These are phyloP conservation scores for Hypolimnas misippus DNA, from an alignment of 2,888 invertebrate species.

Conservation along the genomic window DNA sequence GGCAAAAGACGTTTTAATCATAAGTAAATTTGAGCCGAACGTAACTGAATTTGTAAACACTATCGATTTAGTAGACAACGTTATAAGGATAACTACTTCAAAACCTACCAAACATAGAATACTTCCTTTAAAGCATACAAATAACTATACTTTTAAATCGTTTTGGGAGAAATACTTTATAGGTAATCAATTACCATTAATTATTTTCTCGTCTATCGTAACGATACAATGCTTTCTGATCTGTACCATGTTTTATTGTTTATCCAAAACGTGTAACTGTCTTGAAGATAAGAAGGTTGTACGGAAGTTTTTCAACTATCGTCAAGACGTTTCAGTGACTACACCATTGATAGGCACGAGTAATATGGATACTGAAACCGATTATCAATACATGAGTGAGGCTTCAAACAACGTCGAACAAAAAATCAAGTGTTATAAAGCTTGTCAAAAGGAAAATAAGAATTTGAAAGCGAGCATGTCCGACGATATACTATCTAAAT, in stretches of 20 bases:
- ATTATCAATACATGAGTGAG: slow-evolving; percentile 62
- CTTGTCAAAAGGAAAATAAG: slow-evolving; percentile 63
- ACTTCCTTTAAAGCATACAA: neutral
- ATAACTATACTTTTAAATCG: slow-evolving; percentile 24
- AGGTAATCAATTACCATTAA: slow-evolving; percentile 52
- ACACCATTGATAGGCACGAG: slow-evolving; percentile 71
- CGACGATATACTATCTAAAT: slow-evolving; percentile 74
- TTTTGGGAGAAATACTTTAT: slow-evolving; percentile 39
- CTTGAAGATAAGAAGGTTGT: slow-evolving; percentile 54
- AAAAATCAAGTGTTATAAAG: slow-evolving; percentile 70
- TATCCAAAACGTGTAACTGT: slow-evolving; percentile 52
- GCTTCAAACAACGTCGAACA: slow-evolving; percentile 61
- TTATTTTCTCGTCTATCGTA: slow-evolving; percentile 52
- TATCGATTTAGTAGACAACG: slow-evolving; percentile 26
- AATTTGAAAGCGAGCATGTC: slow-evolving; percentile 63
- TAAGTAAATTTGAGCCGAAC: slow-evolving; percentile 45
- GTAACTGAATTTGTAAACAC: slow-evolving; percentile 28
- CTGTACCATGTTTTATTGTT: slow-evolving; percentile 58
- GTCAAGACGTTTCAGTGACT: slow-evolving; percentile 69
- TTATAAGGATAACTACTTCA: slow-evolving; percentile 18
- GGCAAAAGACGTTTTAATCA: slow-evolving; percentile 57
- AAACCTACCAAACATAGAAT: neutral
- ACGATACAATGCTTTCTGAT: slow-evolving; percentile 63
- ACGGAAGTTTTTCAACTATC: slow-evolving; percentile 63
- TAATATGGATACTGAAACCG: slow-evolving; percentile 68